These are phyloP conservation scores for Ploceus nigricollis DNA, from an alignment of 2,113 vertebrate species.

Conservation along the genomic window DNA sequence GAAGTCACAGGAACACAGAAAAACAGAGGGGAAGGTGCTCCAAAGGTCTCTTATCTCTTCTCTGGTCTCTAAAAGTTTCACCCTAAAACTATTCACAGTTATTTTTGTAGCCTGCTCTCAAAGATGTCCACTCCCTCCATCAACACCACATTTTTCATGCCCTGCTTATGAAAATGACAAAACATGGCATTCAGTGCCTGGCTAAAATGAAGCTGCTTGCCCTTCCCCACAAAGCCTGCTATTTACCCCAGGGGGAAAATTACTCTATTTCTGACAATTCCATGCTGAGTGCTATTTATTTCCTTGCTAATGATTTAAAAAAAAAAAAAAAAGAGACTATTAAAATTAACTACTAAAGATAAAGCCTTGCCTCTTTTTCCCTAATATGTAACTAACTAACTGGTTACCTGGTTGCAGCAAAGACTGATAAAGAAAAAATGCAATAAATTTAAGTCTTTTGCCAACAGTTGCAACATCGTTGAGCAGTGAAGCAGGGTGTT, in stretches of 20 bases:
- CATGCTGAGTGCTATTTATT: neutral
- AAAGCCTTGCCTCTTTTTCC: neutral
- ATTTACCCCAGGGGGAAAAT: neutral
- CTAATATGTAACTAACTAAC: neutral
- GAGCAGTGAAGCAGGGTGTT: neutral
- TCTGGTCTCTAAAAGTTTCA: neutral
- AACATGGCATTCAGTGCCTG: neutral
- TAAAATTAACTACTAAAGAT: neutral
- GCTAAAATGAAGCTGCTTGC: accelerated
- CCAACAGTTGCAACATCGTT: neutral
- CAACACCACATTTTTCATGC: neutral
- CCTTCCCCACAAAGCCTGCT: neutral
- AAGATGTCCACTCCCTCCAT: neutral
- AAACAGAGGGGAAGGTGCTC: neutral
- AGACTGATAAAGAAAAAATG: neutral
- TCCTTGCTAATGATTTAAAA: neutral
- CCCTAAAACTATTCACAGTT: neutral
- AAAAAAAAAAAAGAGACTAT: neutral
- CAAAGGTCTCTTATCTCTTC: neutral
- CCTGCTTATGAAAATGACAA: neutral
- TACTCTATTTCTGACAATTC: neutral
- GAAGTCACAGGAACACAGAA: neutral
- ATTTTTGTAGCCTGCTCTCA: neutral
- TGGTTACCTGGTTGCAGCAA: neutral
- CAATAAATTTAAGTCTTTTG: neutral